Evolutionary conservation across 2,797 vertebrate genomes (phyloP), one percentile per base, ranked within the genome.

Genomic region (Spheniscus humboldti): DNA sequence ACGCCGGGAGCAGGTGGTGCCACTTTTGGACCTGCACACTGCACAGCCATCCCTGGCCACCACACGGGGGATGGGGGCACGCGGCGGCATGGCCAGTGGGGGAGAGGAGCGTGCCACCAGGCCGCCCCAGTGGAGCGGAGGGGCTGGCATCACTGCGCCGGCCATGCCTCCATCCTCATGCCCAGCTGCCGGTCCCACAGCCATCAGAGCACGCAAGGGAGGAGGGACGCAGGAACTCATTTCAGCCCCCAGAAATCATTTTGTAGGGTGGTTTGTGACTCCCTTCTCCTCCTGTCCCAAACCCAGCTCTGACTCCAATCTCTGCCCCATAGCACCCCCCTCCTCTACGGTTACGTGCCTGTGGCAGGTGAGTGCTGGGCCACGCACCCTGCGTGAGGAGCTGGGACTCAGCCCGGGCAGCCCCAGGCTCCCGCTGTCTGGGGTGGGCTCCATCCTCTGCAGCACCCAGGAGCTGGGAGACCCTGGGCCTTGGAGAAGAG

Each of bases 81-180:
- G 6, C 31, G 18, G 13, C 2, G 0, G 39, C 12, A 18, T 0
- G 3, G 41, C 7, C 2, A 1, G 13, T 1, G 1, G 9, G 25
- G 33, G 13, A 45, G 12, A 27, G 12, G 9, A 50, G 20, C 53
- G 9, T 22, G 35, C 10, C 39, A 43, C 17, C 8, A 20, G n/a
- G 16, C 18, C 2, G 1, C 11, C 7, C 33, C 17, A 2, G 6
- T 22, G 35, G 19, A 63, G 69, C 5, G 0, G 69, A 37, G 3
- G 7, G 13, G 33, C 50, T 52, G 28, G 17, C 17, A 35, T 23
- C 53, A n/a, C 31, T 3, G 2, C 0, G 2, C 33, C 6, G 2
- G 50, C 39, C 50, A 5, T 33, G 50, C 20, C 35, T 39, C 68
- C 18, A 11, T 35, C 43, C 24, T 52, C 30, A 37, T 8, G 13